A percentile compares a stretch with the other conserved stretches of the same genome.
Conservation (phyloP, 2,888 invertebrate genomes). For the Congeria kusceri region DNA sequence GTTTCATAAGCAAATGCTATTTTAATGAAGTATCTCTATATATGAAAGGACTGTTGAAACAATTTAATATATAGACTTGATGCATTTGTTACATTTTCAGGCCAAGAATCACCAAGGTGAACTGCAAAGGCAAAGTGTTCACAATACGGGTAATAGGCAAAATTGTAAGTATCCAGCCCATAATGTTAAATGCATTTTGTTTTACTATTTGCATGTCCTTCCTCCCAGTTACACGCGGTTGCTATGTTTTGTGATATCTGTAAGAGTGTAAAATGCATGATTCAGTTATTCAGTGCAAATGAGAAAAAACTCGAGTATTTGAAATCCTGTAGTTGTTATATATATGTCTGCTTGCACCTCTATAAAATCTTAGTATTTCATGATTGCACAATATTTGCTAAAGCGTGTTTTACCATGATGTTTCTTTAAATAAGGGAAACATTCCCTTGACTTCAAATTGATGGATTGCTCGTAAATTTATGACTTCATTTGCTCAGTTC, state of each 20-base stretch:
- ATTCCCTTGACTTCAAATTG: no score
- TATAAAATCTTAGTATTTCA: no score
- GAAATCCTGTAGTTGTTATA: no score
- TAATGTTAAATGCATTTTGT: not conserved
- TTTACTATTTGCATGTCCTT: not conserved
- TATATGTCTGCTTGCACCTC: no score
- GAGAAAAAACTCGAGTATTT: no score
- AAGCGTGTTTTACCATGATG: no score
- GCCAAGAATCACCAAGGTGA: constrained; percentile 97
- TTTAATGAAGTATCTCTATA: not conserved
- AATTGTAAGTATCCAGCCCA: constrained; percentile 90
- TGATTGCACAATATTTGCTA: no score
- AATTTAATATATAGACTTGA: not conserved
- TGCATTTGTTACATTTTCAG: constrained; percentile 78
- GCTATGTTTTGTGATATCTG: not conserved
- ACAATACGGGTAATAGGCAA: constrained; percentile 98
- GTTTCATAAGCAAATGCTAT: not conserved
- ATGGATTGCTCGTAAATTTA: no score
- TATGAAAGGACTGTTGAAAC: not conserved
- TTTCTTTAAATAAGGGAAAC: no score
- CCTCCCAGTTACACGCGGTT: not conserved
- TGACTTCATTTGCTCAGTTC: no score
- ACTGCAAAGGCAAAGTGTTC: constrained; percentile 98
- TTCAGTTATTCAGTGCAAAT: no score
- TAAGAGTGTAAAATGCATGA: no score